Conservation (phyloP, 2,888 invertebrate species). For the Cheiracanthium punctorium region DNA sequence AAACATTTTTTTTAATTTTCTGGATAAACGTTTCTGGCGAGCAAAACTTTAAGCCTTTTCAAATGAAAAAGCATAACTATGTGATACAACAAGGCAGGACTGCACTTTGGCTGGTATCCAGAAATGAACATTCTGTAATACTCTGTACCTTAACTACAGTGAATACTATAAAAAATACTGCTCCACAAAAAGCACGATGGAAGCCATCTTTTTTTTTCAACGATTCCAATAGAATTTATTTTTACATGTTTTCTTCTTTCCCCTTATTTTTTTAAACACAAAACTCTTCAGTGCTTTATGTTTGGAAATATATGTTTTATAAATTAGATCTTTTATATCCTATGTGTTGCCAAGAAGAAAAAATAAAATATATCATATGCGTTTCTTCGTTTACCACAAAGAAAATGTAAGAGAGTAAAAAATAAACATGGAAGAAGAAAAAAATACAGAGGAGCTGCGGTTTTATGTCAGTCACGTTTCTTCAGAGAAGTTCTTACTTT, state of each 20-base stretch:
- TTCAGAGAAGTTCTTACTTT: neutral
- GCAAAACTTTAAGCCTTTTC: no score
- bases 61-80: no score
- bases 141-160: no score
- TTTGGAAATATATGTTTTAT: conserved; percentile 2
- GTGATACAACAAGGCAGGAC: no score
- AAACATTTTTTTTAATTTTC: no score
- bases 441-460: neutral
- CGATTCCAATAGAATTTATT: neutral
- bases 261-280: neutral
- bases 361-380: neutral
- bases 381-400: neutral
- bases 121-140: no score
- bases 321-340: neutral
- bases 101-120: no score
- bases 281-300: neutral
- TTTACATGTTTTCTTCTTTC: neutral
- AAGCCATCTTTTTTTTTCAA: no score
- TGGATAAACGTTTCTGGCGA: no score
- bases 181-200: no score
- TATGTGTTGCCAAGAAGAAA: neutral
- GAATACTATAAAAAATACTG: no score
- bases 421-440: neutral
- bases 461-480: neutral
- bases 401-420: neutral